Percentiles rank a stretch among this genome's conserved stretches.
phyloP scores from a whole-genome alignment of 2,797 vertebrate species.

The Halcyon chelicuti region DNA sequence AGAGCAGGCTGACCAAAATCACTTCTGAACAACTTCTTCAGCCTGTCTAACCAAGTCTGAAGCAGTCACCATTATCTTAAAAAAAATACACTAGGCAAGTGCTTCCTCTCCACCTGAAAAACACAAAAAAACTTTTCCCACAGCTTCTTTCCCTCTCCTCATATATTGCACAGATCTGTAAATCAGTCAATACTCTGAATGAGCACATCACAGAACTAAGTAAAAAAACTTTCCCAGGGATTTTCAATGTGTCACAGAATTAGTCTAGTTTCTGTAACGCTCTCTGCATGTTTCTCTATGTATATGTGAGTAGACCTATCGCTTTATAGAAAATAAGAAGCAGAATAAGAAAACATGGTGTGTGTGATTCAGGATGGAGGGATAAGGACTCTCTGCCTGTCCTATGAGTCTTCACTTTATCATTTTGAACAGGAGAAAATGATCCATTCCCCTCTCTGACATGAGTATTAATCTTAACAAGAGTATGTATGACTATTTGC shows the following conservation, averaged over 20 bases:
- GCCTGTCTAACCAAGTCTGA: not conserved
- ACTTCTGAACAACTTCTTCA: not conserved
- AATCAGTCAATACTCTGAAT: not conserved
- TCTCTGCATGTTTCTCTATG: not conserved
- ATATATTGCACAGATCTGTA: not conserved
- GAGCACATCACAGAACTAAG: not conserved
- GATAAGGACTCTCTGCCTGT: not conserved
- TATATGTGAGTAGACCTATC: not conserved
- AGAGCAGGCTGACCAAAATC: not conserved
- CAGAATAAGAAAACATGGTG: not conserved
- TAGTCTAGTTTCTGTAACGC: not conserved
- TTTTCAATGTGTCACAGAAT: not conserved
- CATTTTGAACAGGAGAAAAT: not conserved
- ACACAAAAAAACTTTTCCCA: not conserved
- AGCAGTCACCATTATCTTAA: not conserved
- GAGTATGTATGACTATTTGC: not conserved
- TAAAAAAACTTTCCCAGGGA: not conserved
- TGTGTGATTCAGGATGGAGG: fast-evolving
- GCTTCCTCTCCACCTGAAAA: not conserved
- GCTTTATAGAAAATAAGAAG: not conserved
- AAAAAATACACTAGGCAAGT: not conserved
- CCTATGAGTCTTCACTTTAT: not conserved
- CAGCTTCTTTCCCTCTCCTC: not conserved
- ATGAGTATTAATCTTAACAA: not conserved
- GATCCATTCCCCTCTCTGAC: not conserved